Evolutionary conservation across 2,797 vertebrate genomes (phyloP).

Genomic region (Alfaro cultratus): DNA sequence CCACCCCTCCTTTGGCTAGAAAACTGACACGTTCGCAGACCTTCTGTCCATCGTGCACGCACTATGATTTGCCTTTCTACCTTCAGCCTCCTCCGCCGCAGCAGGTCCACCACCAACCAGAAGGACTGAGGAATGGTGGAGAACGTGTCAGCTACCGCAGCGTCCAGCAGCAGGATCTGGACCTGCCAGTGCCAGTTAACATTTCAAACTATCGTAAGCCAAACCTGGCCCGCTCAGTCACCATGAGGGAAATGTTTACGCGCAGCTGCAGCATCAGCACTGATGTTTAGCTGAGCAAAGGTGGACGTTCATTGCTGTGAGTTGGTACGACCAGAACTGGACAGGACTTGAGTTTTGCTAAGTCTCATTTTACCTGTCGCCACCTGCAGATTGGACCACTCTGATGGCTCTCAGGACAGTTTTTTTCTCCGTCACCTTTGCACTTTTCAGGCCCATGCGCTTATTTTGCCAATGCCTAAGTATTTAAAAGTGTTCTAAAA

Average conservation of each 20-base stretch:
- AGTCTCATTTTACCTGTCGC: slow-evolving; percentile 39
- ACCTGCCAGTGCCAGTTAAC: slow-evolving; percentile 78
- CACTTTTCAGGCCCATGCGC: slow-evolving; percentile 56
- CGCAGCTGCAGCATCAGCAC: slow-evolving; percentile 98
- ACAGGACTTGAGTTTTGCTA: slow-evolving; percentile 45
- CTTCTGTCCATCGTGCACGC: slow-evolving; percentile 89
- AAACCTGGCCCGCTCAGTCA: slow-evolving; percentile 90
- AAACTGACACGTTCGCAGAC: slow-evolving; percentile 85
- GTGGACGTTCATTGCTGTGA: slow-evolving; percentile 5
- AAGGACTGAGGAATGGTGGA: slow-evolving; percentile 89
- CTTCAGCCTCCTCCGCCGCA: slow-evolving; percentile 84
- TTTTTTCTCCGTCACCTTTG: slow-evolving; percentile 45
- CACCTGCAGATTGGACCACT: slow-evolving; percentile 53
- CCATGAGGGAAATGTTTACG: slow-evolving; percentile 95
- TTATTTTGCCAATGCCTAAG: slow-evolving; percentile 41
- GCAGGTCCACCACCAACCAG: slow-evolving; percentile 79
- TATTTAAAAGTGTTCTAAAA: slow-evolving; percentile 48
- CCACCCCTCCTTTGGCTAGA: slow-evolving; percentile 84
- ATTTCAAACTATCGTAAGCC: slow-evolving; percentile 88
- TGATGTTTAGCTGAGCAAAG: slow-evolving; percentile 84
- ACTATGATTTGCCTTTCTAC: slow-evolving; percentile 94
- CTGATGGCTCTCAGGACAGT: slow-evolving; percentile 71
- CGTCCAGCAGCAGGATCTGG: slow-evolving; percentile 90
- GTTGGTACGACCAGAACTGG: slow-evolving; percentile 9
- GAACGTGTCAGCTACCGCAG: slow-evolving; percentile 88